Conservation (phyloP, 2,797 vertebrate species). For the Benthosema pterotum region DNA sequence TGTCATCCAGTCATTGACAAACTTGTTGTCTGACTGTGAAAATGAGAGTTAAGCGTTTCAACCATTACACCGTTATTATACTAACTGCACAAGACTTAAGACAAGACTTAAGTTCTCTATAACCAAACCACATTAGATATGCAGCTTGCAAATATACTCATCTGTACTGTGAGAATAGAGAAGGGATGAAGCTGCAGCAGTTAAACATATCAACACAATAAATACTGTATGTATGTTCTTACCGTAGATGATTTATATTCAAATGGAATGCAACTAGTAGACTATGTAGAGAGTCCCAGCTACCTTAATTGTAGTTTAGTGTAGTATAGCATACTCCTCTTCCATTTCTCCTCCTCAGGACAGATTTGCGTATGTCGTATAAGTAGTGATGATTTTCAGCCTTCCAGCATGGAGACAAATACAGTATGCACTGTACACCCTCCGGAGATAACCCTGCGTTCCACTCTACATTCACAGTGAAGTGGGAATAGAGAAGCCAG, state of each 20-base stretch:
- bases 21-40: too few species aligned
- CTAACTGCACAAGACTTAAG: conserved; percentile 5
- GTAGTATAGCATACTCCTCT: conserved; percentile 38
- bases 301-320: conserved; percentile 50
- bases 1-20: too few species aligned
- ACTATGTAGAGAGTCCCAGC: conserved; percentile 31
- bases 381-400: conserved; percentile 13
- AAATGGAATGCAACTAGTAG: conserved; percentile 10
- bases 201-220: neutral
- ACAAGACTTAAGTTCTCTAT: conserved; percentile 42
- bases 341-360: conserved; percentile 27
- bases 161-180: neutral
- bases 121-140: neutral
- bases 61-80: too few species aligned
- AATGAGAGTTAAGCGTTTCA: too few species aligned
- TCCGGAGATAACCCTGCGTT: conserved; percentile 31
- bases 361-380: conserved; percentile 8
- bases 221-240: neutral
- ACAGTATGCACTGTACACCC: conserved; percentile 25
- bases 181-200: neutral
- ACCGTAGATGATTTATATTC: neutral
- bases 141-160: neutral
- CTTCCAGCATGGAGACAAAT: conserved; percentile 17
- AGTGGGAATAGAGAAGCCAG: conserved; percentile 52
- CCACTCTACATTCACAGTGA: conserved; percentile 48